A percentile compares a stretch with the other conserved stretches of the same genome.
These are phyloP conservation scores for Metridium senile DNA, from an alignment of 92 coral and sea anemone species.

Conservation along the genomic window DNA sequence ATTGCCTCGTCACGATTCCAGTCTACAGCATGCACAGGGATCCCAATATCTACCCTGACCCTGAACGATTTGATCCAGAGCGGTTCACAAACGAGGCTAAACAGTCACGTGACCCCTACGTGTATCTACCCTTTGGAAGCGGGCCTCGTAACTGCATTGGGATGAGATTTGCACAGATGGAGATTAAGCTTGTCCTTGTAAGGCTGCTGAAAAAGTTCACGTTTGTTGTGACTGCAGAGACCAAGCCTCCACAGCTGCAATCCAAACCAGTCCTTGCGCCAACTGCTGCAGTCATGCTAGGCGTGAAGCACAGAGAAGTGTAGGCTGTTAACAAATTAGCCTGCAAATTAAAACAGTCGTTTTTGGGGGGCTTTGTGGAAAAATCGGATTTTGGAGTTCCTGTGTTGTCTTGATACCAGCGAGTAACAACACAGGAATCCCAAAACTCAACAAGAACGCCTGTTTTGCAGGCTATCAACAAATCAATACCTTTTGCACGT, in stretches of 20 bases:
- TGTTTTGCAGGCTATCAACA: too few relatives aligned
- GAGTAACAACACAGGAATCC: too few relatives aligned
- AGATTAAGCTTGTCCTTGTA: background rate
- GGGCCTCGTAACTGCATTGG: conserved; percentile 32
- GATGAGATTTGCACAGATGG: conserved; percentile 11
- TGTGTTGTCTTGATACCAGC: too few relatives aligned
- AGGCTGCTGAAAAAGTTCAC: conserved; percentile 13
- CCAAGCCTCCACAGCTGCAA: background rate
- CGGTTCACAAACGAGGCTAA: conserved; percentile 56
- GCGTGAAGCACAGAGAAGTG: background rate
- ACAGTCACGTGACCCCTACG: conserved; percentile 52
- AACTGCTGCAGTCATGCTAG: background rate
- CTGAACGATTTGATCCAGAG: conserved; percentile 60
- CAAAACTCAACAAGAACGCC: too few relatives aligned
- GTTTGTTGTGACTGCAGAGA: background rate
- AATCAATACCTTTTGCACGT: too few relatives aligned
- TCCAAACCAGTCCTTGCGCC: background rate
- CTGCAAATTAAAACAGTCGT: too few relatives aligned
- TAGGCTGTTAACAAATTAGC: too few relatives aligned
- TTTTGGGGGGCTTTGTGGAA: too few relatives aligned
- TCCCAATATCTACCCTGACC: conserved; percentile 51
- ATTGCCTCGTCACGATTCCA: conserved; percentile 21
- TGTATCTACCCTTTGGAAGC: conserved; percentile 50
- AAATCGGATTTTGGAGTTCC: too few relatives aligned
- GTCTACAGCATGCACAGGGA: conserved; percentile 55